Base-by-base conservation (phyloP, 1,140 invertebrate genomes). In the Agrilus planipennis region DNA sequence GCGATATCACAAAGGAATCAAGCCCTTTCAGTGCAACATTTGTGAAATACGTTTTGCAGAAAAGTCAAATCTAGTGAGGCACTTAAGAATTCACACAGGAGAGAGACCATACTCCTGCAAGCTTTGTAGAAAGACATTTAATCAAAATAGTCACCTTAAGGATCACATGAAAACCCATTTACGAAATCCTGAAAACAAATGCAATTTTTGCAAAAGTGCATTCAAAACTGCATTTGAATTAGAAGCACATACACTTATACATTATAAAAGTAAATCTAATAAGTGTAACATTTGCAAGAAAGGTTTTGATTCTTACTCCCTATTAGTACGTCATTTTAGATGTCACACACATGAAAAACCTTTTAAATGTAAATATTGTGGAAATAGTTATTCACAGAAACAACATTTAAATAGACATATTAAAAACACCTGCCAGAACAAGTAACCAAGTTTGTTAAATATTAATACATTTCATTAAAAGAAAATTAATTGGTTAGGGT, bases 61-160 rank as follows among this genome's bases (percentile, higher is more conserved):
- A 5, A 42, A 45, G 9, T 34, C 42, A n/a, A 53, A 47, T 35
- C 49, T 60, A 29, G 41, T 48, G 7, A 44, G 50, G 27, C 60
- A 62, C 40, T 23, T 52, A 3, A 32, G 52, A 28, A 27, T 55
- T 10, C 60, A 62, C 37, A 57, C 56, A 0, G 59, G 58, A 4
- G 57, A 84, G 54, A 71, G 44, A 42, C 72, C 73, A 0, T 75
- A 79, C 12, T 4, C 6, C 4, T 44, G 42, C 14, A 19, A 16
- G 3, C n/a, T 38, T 1, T 44, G 42, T 14, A 14, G 27, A 6
- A 44, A 38, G 18, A 22, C 12, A 10, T 44, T 44, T 19, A 35
- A 28, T 12, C 23, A 25, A 10, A 29, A 21, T 29, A 32, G 16
- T 14, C 14, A 11, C 16, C 34, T 44, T 12, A 22, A 22, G 12